Conservation (phyloP, 2,113 vertebrate genomes). For the Scopus umbretta region DNA sequence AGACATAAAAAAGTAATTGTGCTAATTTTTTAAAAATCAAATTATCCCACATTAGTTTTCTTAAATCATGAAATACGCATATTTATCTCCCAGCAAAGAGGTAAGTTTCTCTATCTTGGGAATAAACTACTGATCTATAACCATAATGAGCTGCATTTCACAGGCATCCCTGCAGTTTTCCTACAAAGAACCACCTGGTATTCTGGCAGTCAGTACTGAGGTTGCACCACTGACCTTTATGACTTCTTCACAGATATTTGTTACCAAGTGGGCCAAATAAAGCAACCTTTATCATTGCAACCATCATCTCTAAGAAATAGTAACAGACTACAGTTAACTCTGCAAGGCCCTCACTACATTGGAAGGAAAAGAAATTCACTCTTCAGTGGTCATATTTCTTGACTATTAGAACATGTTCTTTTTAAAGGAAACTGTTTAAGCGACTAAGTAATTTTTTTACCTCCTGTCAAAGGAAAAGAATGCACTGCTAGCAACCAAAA, state of each 20-base stretch:
- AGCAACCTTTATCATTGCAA: background rate
- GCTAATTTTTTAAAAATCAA: background rate
- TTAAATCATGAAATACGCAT: background rate
- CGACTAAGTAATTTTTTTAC: background rate
- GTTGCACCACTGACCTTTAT: background rate
- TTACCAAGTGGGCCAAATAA: background rate
- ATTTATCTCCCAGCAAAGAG: background rate
- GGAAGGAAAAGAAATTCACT: background rate
- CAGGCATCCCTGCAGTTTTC: background rate
- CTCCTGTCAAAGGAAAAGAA: background rate
- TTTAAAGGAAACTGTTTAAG: background rate
- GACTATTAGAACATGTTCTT: background rate
- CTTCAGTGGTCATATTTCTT: background rate
- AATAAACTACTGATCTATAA: background rate
- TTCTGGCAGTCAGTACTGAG: background rate
- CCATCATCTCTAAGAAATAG: background rate
- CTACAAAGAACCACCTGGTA: background rate
- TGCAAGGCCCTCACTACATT: background rate
- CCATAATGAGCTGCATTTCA: background rate
- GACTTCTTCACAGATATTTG: background rate
- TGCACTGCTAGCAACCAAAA: background rate
- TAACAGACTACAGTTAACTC: background rate
- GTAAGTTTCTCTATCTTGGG: background rate
- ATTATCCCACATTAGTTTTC: background rate
- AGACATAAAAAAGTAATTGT: background rate